These are phyloP conservation scores for Elaphurus davidianus DNA, from an alignment of 2,113 vertebrate species.

Conservation along the genomic window DNA sequence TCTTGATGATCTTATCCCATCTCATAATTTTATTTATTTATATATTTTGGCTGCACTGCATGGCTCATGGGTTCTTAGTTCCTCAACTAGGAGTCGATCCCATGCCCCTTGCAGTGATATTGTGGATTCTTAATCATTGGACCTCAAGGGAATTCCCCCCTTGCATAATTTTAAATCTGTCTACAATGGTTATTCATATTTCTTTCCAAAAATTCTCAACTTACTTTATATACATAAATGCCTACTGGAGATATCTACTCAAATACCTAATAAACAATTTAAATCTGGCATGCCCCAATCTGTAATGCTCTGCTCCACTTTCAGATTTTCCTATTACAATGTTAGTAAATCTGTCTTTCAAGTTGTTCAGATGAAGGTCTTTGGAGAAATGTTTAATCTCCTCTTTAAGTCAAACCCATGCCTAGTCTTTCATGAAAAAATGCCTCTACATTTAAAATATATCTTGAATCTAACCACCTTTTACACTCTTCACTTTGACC, in stretches of 20 bases:
- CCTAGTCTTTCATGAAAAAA: background rate
- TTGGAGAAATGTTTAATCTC: background rate
- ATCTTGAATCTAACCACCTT: background rate
- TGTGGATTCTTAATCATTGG: background rate
- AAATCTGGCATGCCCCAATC: background rate
- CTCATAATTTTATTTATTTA: background rate
- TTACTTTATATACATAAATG: background rate
- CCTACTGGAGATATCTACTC: background rate
- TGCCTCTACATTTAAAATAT: background rate
- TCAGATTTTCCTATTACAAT: background rate
- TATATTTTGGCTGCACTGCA: background rate
- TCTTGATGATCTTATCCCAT: background rate
- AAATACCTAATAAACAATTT: background rate
- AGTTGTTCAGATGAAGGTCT: background rate
- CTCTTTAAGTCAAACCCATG: background rate
- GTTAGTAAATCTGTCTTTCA: background rate
- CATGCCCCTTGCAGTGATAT: background rate
- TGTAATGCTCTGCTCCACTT: background rate
- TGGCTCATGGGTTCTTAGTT: background rate
- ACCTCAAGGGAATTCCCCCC: background rate
- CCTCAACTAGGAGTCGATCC: background rate
- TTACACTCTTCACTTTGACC: background rate
- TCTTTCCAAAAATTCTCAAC: background rate
- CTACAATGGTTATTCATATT: background rate
- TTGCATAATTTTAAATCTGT: background rate